phyloP scores from a whole-genome alignment of 1,140 invertebrate genomes.

The Planococcus citri region DNA sequence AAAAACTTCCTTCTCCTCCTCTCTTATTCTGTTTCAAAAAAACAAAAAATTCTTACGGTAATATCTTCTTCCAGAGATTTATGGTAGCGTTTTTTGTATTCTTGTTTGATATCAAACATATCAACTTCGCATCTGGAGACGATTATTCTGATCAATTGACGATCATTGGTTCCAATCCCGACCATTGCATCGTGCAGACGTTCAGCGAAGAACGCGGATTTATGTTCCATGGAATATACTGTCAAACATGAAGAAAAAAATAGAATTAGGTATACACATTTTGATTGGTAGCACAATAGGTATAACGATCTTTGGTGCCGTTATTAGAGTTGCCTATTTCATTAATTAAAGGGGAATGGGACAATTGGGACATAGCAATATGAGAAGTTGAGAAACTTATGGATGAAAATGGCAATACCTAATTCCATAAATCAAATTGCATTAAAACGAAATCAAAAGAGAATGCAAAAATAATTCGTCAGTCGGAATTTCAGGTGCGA shows the following conservation, averaged over 20 bases:
- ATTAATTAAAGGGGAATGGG: not conserved
- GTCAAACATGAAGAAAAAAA: slow-evolving; percentile 9
- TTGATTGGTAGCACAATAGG: not conserved
- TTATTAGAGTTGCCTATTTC: not conserved
- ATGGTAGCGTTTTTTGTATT: slow-evolving; percentile 62
- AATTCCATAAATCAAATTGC: too few species aligned
- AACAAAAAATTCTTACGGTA: slow-evolving; percentile 27
- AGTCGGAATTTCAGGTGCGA: too few species aligned
- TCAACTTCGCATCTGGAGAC: slow-evolving; percentile 80
- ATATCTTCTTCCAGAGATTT: slow-evolving; percentile 68
- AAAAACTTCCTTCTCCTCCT: not conserved
- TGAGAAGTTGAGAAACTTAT: too few species aligned
- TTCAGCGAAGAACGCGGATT: slow-evolving; percentile 78
- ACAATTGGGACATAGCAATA: too few species aligned
- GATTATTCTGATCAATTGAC: slow-evolving; percentile 71
- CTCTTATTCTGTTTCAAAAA: not conserved
- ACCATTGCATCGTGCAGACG: slow-evolving; percentile 77
- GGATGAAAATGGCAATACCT: too few species aligned
- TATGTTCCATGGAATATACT: slow-evolving; percentile 71
- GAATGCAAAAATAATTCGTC: too few species aligned
- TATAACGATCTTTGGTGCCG: not conserved
- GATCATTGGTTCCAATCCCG: slow-evolving; percentile 72
- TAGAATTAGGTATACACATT: not conserved
- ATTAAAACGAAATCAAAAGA: too few species aligned
- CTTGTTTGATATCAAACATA: slow-evolving; percentile 68